A percentile compares a stretch with the other conserved stretches of the same genome.
phyloP scores from a whole-genome alignment of 2,888 invertebrate genomes.

The Timandra comae region DNA sequence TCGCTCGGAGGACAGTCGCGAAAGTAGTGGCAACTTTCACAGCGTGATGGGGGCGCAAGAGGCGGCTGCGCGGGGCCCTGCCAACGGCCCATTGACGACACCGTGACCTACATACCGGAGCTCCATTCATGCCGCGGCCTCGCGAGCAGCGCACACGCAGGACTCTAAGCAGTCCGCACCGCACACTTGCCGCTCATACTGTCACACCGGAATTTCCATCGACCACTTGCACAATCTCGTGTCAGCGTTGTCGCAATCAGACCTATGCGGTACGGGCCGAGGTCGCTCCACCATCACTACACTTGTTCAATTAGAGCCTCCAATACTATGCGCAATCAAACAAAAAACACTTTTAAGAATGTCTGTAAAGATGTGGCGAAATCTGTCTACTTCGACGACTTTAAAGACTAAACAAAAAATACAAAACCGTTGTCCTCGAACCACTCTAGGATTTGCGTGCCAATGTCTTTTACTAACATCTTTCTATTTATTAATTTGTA shows the following conservation, averaged over 20 bases:
- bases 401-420: neutral
- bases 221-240: constrained; percentile 59
- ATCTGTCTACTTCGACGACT: constrained; percentile 13
- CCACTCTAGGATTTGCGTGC: too few relatives aligned
- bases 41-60: constrained; percentile 65
- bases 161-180: constrained; percentile 16
- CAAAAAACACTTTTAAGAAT: constrained; percentile 25
- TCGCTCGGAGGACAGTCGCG: constrained; percentile 55
- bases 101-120: constrained; percentile 73
- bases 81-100: constrained; percentile 74
- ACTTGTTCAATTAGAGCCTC: constrained; percentile 70
- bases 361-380: constrained; percentile 23
- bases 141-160: constrained; percentile 22
- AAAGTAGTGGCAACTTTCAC: constrained; percentile 76
- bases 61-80: constrained; percentile 63
- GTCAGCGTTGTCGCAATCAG: constrained; percentile 58
- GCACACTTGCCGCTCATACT: too few relatives aligned
- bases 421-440: too few relatives aligned
- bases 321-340: constrained; percentile 47
- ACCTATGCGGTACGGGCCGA: constrained; percentile 47
- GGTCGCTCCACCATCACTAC: constrained; percentile 55
- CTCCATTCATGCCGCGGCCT: constrained; percentile 73
- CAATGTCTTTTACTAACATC: too few relatives aligned
- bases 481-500: too few relatives aligned
- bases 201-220: constrained; percentile 64